These are phyloP conservation scores for Drosophila infuscata DNA, from an alignment of 2,888 invertebrate genomes.

Conservation along the genomic window DNA sequence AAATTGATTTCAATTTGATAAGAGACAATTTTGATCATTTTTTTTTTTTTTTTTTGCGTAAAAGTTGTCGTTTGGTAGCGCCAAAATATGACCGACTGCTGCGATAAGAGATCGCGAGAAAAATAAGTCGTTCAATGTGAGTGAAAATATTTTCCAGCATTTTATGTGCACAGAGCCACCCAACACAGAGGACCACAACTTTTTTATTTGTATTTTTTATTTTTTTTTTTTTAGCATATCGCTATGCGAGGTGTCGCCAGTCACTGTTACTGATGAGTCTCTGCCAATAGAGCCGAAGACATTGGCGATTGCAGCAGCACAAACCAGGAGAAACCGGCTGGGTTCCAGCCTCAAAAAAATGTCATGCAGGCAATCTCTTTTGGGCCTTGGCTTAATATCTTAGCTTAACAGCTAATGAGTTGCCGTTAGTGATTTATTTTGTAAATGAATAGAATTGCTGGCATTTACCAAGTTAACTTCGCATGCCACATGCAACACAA, in stretches of 20 bases:
- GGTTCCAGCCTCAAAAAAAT: constrained; percentile 28
- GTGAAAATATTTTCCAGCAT: constrained; percentile 44
- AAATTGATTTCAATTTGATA: constrained; percentile 77
- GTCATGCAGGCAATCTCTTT: constrained; percentile 72
- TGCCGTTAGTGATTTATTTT: constrained; percentile 81
- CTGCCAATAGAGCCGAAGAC: constrained; percentile 5
- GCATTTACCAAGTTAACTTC: constrained; percentile 65
- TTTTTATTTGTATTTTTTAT: background rate
- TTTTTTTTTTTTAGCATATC: constrained; percentile 17
- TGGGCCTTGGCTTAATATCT: constrained; percentile 66
- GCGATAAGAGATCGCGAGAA: background rate
- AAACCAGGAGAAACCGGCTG: constrained; percentile 48
- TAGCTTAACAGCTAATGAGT: constrained; percentile 80
- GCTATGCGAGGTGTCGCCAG: constrained; percentile 53
- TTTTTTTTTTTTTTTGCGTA: background rate
- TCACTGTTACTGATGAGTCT: constrained; percentile 44
- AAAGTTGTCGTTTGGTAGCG: constrained; percentile 62
- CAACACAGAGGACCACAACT: constrained; percentile 9
- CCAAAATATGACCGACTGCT: constrained; percentile 59
- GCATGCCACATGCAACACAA: constrained; percentile 78
- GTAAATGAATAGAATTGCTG: constrained; percentile 79
- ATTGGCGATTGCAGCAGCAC: constrained; percentile 17
- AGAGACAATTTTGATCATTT: constrained; percentile 44
- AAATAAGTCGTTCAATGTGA: constrained; percentile 17
- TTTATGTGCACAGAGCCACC: constrained; percentile 24